phyloP scores from a whole-genome alignment of 2,797 vertebrate species.

The Percopsis omiscomaycus region DNA sequence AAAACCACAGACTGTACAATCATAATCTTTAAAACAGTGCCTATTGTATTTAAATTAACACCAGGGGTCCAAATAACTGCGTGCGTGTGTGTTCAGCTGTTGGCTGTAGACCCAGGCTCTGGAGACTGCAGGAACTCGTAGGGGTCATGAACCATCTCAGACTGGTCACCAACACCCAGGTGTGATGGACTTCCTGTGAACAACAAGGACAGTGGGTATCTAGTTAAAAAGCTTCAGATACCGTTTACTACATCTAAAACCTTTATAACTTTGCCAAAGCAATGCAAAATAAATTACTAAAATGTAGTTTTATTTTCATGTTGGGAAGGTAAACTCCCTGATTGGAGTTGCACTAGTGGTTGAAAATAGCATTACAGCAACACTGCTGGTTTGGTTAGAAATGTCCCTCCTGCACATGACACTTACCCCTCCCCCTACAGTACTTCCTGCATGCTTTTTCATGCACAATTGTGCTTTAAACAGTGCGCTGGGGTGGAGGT shows the following conservation, averaged over 20 bases:
- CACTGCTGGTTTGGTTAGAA: too few relatives aligned
- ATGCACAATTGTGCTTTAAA: too few relatives aligned
- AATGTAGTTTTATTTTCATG: too few relatives aligned
- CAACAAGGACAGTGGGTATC: conserved; percentile 21
- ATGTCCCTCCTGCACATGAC: too few relatives aligned
- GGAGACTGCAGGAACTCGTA: conserved; percentile 98
- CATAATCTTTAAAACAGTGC: conserved; percentile 40
- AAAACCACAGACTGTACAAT: conserved; percentile 70
- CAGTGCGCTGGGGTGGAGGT: too few relatives aligned
- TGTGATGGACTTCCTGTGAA: conserved; percentile 89
- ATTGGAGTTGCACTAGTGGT: too few relatives aligned
- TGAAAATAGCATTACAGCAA: too few relatives aligned
- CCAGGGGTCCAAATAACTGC: not conserved
- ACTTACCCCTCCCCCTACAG: too few relatives aligned
- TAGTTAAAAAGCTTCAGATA: not conserved
- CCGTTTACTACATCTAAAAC: not conserved
- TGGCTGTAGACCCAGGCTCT: conserved; percentile 76
- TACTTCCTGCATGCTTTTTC: too few relatives aligned
- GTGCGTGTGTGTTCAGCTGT: conserved; percentile 72
- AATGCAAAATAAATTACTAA: too few relatives aligned
- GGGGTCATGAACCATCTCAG: conserved; percentile 91
- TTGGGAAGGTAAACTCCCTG: too few relatives aligned
- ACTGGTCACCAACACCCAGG: conserved; percentile 89
- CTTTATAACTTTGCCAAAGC: too few relatives aligned
- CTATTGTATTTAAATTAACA: conserved; percentile 28